These are phyloP conservation scores for Morpho deidamia DNA, from an alignment of 2,888 invertebrate genomes.

Conservation along the genomic window DNA sequence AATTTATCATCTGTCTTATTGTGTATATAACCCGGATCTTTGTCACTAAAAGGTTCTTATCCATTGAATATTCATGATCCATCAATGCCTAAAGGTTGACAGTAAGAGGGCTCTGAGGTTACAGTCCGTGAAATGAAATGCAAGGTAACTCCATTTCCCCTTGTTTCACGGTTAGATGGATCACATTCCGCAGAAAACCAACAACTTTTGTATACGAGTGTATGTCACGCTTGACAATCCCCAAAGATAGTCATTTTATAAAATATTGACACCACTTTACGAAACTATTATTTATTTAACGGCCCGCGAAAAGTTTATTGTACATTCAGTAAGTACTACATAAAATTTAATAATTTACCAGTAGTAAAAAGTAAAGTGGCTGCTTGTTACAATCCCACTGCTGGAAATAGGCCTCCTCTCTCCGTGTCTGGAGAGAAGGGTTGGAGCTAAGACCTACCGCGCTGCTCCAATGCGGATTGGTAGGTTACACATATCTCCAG, in stretches of 20 bases:
- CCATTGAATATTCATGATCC: constrained; percentile 13
- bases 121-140: constrained; percentile 41
- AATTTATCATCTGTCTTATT: not conserved
- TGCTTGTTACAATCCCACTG: too few species aligned
- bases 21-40: not conserved
- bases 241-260: constrained; percentile 27
- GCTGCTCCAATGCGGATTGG: too few species aligned
- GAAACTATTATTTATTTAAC: constrained; percentile 5
- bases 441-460: too few species aligned
- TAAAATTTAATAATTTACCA: too few species aligned
- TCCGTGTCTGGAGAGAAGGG: too few species aligned
- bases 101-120: constrained; percentile 32
- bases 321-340: too few species aligned
- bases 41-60: constrained; percentile 11
- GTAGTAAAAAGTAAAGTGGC: too few species aligned
- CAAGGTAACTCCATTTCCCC: constrained; percentile 57
- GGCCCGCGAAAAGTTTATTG: too few species aligned
- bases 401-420: too few species aligned
- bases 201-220: constrained; percentile 49
- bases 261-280: constrained; percentile 43
- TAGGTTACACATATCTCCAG: too few species aligned
- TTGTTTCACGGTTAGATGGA: constrained; percentile 34
- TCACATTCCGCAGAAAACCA: constrained; percentile 40
- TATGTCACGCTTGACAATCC: constrained; percentile 14
- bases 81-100: constrained; percentile 25